Percentiles rank a stretch among this genome's conserved stretches.
Conservation (phyloP, 2,797 vertebrate species). For the Myotis vivesi region DNA sequence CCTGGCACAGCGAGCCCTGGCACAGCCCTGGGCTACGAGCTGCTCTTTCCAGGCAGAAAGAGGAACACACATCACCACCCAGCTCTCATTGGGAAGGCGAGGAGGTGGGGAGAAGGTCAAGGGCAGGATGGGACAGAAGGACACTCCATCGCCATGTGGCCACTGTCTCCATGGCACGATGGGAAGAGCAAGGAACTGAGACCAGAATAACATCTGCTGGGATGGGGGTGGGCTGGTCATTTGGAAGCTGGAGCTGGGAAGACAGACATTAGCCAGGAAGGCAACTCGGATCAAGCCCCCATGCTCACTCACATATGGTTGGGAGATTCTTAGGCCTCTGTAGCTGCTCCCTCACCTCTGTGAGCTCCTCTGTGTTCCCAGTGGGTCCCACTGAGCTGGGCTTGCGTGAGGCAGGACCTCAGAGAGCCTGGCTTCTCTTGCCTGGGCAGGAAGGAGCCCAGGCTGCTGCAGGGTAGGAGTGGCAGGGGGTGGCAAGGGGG, state of each 20-base stretch:
- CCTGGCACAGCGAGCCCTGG: accelerated
- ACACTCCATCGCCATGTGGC: not conserved
- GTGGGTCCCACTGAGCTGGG: not conserved
- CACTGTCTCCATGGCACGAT: not conserved
- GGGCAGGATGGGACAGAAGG: not conserved
- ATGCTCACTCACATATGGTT: not conserved
- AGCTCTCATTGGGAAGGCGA: not conserved
- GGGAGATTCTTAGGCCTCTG: not conserved
- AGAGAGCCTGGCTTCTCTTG: not conserved
- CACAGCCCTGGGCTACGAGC: not conserved
- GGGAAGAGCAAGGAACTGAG: not conserved
- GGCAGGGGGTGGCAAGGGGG: not conserved
- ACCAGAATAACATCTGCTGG: not conserved
- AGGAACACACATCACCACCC: not conserved
- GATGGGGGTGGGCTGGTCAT: not conserved
- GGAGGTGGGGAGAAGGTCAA: not conserved
- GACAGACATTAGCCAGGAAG: not conserved
- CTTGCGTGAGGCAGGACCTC: not conserved
- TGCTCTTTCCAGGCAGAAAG: not conserved
- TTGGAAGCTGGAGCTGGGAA: not conserved
- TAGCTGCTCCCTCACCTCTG: not conserved
- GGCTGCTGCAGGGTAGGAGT: not conserved
- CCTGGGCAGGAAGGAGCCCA: not conserved
- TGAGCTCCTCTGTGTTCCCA: not conserved
- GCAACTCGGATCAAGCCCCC: not conserved